phyloP scores from a whole-genome alignment of 2,113 vertebrate genomes.

The Caracal caracal region DNA sequence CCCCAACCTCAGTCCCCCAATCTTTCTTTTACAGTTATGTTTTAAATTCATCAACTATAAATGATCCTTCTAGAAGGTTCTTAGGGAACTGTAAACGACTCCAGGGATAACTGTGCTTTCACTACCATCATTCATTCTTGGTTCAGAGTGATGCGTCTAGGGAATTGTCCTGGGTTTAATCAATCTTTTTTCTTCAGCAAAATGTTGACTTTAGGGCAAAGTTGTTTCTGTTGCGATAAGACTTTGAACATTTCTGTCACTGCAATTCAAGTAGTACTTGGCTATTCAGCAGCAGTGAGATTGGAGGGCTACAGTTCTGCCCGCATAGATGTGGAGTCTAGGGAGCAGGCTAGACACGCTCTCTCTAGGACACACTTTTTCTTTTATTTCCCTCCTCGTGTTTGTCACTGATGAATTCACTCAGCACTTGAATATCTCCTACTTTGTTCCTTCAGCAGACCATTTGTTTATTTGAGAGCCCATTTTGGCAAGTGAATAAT shows the following conservation, averaged over 20 bases:
- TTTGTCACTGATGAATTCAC: conserved; percentile 10
- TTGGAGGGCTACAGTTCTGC: background rate
- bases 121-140: background rate
- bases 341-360: background rate
- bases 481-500: conserved; percentile 68
- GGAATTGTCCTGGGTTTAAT: conserved; percentile 25
- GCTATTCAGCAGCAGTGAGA: background rate
- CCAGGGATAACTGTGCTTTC: background rate
- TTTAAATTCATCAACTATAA: conserved; percentile 38
- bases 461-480: conserved; percentile 50
- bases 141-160: background rate
- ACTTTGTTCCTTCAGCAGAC: conserved; percentile 51
- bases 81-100: background rate
- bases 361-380: background rate
- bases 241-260: conserved; percentile 4
- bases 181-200: conserved; percentile 27
- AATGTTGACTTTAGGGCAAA: conserved; percentile 9
- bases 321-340: no score
- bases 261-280: background rate
- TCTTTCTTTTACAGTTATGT: background rate
- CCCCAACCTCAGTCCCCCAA: background rate
- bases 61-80: conserved; percentile 22
- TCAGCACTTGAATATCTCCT: conserved; percentile 20
- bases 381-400: background rate
- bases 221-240: conserved; percentile 40